Evolutionary conservation across 2,113 vertebrate species (phyloP), one percentile per base, ranked within the genome.

Genomic region (Lutjanus erythropterus): DNA sequence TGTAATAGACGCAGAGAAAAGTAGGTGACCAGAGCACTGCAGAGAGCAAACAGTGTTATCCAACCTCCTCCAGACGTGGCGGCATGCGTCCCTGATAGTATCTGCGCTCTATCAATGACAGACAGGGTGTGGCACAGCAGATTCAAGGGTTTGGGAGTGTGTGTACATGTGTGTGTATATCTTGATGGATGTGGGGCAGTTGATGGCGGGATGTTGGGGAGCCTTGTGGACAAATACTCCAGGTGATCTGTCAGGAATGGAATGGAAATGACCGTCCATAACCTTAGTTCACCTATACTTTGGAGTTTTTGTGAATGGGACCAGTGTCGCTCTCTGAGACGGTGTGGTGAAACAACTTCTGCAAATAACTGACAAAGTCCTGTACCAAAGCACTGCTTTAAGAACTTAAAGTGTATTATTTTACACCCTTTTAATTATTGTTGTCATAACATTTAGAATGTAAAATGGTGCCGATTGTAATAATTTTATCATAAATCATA

Each of bases 31-130:
- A 58, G 39, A 67, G 73, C 46, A 46, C 73, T 23, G 61, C 59
- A 70, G 86, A 87, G 60, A 80, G 88, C 86, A 91, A 93, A 91
- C 77, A 84, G 37, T 70, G 58, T 87, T 82, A 74, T 78, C 76
- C 72, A 77, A 52, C 42, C 50, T 61, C 42, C 39, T 64, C 55
- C 72, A 83, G 81, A 85, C 83, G 4, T 77, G 68, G 81, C 50
- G 31, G 81, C 73, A 59, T 81, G 70, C 11, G 16, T 74, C 49
- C 41, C 74, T 55, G 92, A 93, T 94, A 94, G 61, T 68, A 94
- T 94, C 92, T 89, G 76, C 64, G 78, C 83, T 91, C 78, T 64
- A 87, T 89, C 89, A 92, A 81, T 90, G 91, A 91, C 76, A 91
- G 83, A 91, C 83, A 2, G 61, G 89, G 83, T 58, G 86, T 75